A percentile compares a stretch with the other conserved stretches of the same genome.
Conservation (phyloP, 2,113 vertebrate species). For the Uropsilus gracilis region DNA sequence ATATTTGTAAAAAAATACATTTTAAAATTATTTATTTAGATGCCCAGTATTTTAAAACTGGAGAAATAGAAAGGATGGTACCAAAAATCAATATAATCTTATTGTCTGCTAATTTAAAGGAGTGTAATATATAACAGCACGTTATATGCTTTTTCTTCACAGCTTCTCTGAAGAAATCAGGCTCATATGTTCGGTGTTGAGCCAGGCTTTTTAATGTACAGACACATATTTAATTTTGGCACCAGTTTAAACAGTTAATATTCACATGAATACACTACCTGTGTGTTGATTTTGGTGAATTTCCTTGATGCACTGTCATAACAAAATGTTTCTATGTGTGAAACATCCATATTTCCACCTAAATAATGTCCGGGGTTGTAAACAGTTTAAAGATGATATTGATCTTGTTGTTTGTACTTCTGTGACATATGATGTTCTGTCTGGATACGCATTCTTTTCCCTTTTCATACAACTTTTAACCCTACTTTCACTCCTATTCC, state of each 20-base stretch:
- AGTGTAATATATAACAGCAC: background rate
- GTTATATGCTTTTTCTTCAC: background rate
- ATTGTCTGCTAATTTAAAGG: slow-evolving; percentile 13
- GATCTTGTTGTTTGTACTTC: background rate
- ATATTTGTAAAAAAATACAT: background rate
- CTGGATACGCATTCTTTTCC: background rate
- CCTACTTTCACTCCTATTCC: background rate
- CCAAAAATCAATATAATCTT: slow-evolving; percentile 33
- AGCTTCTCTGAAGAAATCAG: background rate
- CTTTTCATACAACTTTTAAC: background rate
- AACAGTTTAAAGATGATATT: background rate
- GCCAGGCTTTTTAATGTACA: slow-evolving; percentile 8
- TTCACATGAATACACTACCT: slow-evolving; percentile 3
- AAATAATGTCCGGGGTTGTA: background rate
- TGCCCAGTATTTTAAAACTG: background rate
- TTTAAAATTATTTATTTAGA: background rate
- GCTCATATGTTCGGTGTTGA: background rate
- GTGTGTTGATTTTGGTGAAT: background rate
- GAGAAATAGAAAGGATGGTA: background rate
- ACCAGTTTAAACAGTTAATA: slow-evolving; percentile 29
- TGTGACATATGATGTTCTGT: background rate
- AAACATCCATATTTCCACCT: background rate
- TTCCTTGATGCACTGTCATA: background rate
- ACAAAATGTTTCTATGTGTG: background rate
- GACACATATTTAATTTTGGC: slow-evolving; percentile 47